Evolutionary conservation across 2,888 invertebrate genomes (phyloP).

Genomic region (Celastrina argiolus): DNA sequence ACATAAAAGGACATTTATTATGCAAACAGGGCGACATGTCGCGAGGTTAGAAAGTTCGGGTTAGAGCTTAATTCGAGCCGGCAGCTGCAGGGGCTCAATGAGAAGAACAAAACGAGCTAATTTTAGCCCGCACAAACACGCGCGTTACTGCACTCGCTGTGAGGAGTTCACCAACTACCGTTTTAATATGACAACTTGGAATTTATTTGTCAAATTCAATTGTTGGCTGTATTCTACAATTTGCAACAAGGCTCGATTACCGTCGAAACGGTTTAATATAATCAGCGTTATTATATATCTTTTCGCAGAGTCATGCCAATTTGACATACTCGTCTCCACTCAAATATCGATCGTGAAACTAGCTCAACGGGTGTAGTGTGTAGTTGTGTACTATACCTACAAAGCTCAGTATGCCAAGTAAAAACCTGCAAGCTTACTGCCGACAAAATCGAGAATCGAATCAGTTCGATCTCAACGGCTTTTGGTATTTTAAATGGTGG

Average conservation of each 20-base stretch:
- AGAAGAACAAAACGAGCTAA: conserved; percentile 29
- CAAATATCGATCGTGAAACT: too few species aligned
- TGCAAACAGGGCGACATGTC: not conserved
- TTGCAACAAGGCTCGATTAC: too few species aligned
- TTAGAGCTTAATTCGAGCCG: conserved; percentile 3
- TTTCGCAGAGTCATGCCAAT: too few species aligned
- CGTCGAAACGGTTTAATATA: too few species aligned
- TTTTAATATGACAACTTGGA: conserved; percentile 16
- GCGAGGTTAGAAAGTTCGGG: conserved; percentile 8
- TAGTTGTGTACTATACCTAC: too few species aligned
- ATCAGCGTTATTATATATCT: not conserved
- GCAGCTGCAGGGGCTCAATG: conserved; percentile 24
- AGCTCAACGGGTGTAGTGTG: too few species aligned
- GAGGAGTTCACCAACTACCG: not conserved
- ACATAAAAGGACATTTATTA: conserved; percentile 8
- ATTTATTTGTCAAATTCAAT: not conserved
- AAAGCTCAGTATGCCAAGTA: too few species aligned
- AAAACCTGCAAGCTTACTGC: too few species aligned
- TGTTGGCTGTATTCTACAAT: not conserved
- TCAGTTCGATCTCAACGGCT: too few species aligned
- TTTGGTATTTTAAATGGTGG: too few species aligned
- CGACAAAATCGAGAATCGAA: too few species aligned
- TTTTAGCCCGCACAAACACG: conserved; percentile 30
- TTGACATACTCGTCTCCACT: too few species aligned
- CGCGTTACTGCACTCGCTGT: conserved; percentile 24